Conservation (phyloP, 1,140 invertebrate genomes). For the Ostrea edulis region DNA sequence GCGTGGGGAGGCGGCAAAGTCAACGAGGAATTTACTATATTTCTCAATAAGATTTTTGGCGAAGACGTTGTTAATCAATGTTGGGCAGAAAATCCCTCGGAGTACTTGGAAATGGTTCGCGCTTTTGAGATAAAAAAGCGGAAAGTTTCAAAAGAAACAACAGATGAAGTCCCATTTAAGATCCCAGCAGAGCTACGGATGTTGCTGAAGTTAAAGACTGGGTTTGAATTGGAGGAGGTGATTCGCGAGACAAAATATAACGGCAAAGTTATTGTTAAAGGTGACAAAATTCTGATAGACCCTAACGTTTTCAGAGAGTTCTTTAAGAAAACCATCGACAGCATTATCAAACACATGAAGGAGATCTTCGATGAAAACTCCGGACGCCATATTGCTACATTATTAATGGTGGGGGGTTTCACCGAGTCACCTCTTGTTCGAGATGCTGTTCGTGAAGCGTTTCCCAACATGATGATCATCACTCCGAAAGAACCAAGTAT, state of each 20-base stretch:
- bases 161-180: slow-evolving; percentile 34
- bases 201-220: slow-evolving; percentile 35
- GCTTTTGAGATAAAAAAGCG: slow-evolving; percentile 50
- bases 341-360: slow-evolving; percentile 33
- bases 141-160: not conserved
- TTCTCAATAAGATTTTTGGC: slow-evolving; percentile 28
- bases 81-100: not conserved
- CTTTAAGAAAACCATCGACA: slow-evolving; percentile 37
- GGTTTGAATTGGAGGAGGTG: slow-evolving; percentile 7
- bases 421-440: slow-evolving; percentile 41
- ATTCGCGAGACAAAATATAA: slow-evolving; percentile 28
- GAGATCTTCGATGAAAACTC: slow-evolving; percentile 15
- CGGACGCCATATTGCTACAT: not conserved
- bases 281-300: slow-evolving; percentile 46
- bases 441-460: slow-evolving; percentile 19
- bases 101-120: slow-evolving; percentile 47
- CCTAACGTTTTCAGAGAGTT: slow-evolving; percentile 22
- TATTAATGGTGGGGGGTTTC: slow-evolving; percentile 41
- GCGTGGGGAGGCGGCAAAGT: slow-evolving; percentile 46
- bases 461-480: slow-evolving; percentile 40
- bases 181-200: slow-evolving; percentile 12
- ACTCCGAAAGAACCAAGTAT: slow-evolving; percentile 42
- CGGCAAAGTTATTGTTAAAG: slow-evolving; percentile 40
- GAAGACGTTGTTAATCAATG: slow-evolving; percentile 25
- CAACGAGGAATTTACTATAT: slow-evolving; percentile 39